Conservation (phyloP, 2,113 vertebrate genomes). For the Candoia aspera region DNA sequence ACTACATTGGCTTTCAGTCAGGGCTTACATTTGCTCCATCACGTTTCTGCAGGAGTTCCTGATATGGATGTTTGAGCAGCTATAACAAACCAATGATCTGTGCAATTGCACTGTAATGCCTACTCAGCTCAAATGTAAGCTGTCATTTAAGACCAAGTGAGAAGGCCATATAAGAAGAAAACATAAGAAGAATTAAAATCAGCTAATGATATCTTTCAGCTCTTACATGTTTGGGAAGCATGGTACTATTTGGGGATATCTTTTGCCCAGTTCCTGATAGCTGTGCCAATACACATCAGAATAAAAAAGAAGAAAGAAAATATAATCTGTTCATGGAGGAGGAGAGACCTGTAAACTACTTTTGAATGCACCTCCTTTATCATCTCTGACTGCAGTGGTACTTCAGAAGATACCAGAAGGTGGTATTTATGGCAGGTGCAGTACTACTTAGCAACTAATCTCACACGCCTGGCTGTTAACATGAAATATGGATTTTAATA, state of each 20-base stretch:
- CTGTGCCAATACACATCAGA: constrained; percentile 48
- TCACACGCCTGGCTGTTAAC: constrained; percentile 77
- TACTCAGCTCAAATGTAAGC: not conserved
- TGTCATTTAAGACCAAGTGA: not conserved
- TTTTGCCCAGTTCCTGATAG: constrained; percentile 27
- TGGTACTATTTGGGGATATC: not conserved
- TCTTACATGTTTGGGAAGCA: not conserved
- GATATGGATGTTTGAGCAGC: not conserved
- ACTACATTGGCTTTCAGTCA: not conserved
- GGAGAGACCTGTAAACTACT: constrained; percentile 59
- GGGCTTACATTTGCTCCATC: not conserved
- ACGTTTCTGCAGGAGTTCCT: not conserved
- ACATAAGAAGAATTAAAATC: too few relatives aligned
- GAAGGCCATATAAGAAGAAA: not conserved
- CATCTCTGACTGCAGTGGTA: constrained; percentile 70
- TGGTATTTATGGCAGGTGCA: constrained; percentile 76
- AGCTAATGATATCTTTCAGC: not conserved
- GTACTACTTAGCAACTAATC: constrained; percentile 80
- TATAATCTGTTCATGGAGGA: constrained; percentile 53
- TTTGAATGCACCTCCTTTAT: constrained; percentile 71
- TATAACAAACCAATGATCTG: not conserved
- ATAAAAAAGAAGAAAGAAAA: constrained; percentile 48
- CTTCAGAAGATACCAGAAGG: constrained; percentile 74
- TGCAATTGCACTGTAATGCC: not conserved
- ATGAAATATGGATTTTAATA: constrained; percentile 91